Conservation (phyloP, 2,888 invertebrate genomes). For the Ormia ochracea region DNA sequence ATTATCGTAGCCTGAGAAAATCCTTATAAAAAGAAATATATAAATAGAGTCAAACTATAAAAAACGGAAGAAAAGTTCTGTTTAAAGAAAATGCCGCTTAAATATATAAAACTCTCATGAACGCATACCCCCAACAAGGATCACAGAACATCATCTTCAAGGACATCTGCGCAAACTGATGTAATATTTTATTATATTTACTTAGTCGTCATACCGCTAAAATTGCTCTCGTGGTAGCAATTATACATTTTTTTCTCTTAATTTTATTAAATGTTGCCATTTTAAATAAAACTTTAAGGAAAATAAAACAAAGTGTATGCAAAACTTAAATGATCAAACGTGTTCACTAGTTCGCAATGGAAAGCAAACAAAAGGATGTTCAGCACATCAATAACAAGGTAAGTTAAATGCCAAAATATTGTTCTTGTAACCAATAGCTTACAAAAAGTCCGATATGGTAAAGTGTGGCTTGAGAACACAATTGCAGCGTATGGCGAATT, state of each 20-base stretch:
- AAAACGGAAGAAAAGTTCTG: not conserved
- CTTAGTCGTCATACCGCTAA: slow-evolving; percentile 24
- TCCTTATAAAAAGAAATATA: not conserved
- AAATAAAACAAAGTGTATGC: not conserved
- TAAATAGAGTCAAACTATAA: not conserved
- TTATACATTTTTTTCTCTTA: slow-evolving; percentile 25
- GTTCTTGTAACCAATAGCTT: not conserved
- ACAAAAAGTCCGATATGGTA: not conserved
- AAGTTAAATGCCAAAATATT: slow-evolving; percentile 10
- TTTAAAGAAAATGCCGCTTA: slow-evolving; percentile 16
- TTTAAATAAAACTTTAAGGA: slow-evolving; percentile 31
- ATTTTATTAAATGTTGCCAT: slow-evolving; percentile 54
- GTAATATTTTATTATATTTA: not conserved
- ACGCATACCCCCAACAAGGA: slow-evolving; percentile 11
- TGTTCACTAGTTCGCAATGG: slow-evolving; percentile 11
- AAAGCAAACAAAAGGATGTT: slow-evolving; percentile 7
- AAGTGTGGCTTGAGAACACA: no score
- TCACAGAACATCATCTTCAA: not conserved
- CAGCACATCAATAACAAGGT: slow-evolving; percentile 56
- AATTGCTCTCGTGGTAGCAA: slow-evolving; percentile 47
- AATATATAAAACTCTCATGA: not conserved
- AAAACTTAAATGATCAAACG: not conserved
- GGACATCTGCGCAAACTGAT: not conserved
- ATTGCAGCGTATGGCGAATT: no score
- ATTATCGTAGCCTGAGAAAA: slow-evolving; percentile 3